Evolutionary conservation across 2,888 invertebrate genomes (phyloP), one percentile per base, ranked within the genome.

Genomic region (Epiblema foenella): DNA sequence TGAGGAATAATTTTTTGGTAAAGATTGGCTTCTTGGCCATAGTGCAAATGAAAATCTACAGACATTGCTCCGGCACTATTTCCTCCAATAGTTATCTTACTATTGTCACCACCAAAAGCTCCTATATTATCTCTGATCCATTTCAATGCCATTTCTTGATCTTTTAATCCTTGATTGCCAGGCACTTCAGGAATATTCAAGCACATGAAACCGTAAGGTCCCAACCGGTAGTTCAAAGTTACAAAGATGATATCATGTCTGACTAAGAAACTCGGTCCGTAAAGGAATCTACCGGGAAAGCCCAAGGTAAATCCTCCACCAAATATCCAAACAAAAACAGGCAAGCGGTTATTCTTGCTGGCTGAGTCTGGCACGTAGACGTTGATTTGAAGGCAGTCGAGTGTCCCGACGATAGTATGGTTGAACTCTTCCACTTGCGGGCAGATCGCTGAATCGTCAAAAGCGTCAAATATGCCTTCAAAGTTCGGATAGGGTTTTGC

Each of bases 161-260:
- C 89, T 72, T 88, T 89, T 0, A 90, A 68, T 0, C 88, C 89
- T 73, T 88, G 87, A 68, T 89, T 89, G 0, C 89, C 89, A 0
- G 88, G 83, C 12, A 88, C 75, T 17, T 82, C 78, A 0, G 83
- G 78, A 0, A 75, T 83, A 37, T 85, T 81, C 0, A 89, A 76
- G 67, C 88, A 88, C 84, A 89, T 85, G 65, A 89, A 90, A 2
- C 90, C 90, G 62, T 87, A 89, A 0, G 85, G 83, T 0, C 88
- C 87, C 0, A 89, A 15, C 11, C 90, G 79, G 56, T 90, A 90
- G 73, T 90, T 89, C 0, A 89, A 29, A 2, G 86, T 85, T 0
- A 90, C 85, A 49, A 88, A 73, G 63, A 89, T 82, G 0, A 90
- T 76, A 29, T 86, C 83, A 57, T 89, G 82, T 67, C 80, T 77